Evolutionary conservation across 1,140 invertebrate species (phyloP).

Genomic region (Papilio glaucus): DNA sequence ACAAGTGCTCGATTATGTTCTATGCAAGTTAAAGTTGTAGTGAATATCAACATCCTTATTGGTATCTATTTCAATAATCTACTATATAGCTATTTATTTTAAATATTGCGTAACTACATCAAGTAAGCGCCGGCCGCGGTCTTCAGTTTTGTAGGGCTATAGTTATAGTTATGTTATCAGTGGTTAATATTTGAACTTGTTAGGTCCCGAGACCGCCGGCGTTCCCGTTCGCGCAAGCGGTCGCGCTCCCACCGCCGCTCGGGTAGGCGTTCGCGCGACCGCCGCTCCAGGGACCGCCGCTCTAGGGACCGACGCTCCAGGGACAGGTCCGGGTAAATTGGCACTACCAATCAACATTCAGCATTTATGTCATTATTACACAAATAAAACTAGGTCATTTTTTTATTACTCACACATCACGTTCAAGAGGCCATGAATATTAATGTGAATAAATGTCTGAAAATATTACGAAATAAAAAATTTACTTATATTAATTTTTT

Average conservation of each 20-base stretch:
- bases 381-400: too few relatives aligned
- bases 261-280: slow-evolving; percentile 64
- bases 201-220: slow-evolving; percentile 73
- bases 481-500: neutral
- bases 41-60: too few relatives aligned
- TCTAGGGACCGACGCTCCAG: slow-evolving; percentile 65
- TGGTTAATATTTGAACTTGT: neutral
- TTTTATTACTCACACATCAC: too few relatives aligned
- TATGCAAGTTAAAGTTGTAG: too few relatives aligned
- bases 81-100: too few relatives aligned
- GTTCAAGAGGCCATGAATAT: neutral
- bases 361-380: too few relatives aligned
- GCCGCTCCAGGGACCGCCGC: slow-evolving; percentile 65
- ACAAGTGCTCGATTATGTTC: too few relatives aligned
- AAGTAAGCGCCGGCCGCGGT: neutral
- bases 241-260: slow-evolving; percentile 70
- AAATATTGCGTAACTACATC: neutral
- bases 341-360: neutral
- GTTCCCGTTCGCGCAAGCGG: slow-evolving; percentile 70
- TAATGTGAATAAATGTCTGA: too few relatives aligned
- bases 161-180: neutral
- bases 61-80: too few relatives aligned
- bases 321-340: slow-evolving; percentile 65
- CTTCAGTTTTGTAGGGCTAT: neutral
- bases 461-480: too few relatives aligned